Evolutionary conservation across 2,113 vertebrate species (phyloP).

Genomic region (Acanthochromis polyacanthus): DNA sequence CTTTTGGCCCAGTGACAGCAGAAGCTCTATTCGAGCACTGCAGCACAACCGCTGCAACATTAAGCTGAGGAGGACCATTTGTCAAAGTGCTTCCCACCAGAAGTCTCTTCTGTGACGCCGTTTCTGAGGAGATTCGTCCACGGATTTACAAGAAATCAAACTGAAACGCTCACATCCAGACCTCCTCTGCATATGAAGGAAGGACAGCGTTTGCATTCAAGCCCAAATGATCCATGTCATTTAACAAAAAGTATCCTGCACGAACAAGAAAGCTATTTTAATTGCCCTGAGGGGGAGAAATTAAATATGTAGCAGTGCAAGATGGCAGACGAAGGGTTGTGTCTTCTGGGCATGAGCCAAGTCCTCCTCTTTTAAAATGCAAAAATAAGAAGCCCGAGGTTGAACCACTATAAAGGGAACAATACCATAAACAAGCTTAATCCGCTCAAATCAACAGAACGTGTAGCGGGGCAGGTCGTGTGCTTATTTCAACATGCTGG

Average conservation of each 20-base stretch:
- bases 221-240: conserved; percentile 64
- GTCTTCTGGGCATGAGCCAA: neutral
- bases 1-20: conserved; percentile 12
- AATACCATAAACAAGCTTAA: conserved; percentile 59
- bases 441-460: conserved; percentile 60
- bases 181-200: conserved; percentile 7
- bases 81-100: conserved; percentile 40
- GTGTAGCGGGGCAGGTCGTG: conserved; percentile 31
- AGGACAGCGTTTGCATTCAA: conserved; percentile 3
- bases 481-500: conserved; percentile 38
- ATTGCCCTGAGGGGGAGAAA: conserved; percentile 40
- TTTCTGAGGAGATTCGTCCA: conserved; percentile 4
- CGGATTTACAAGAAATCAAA: conserved; percentile 10
- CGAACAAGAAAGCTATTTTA: conserved; percentile 50
- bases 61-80: conserved; percentile 38
- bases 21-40: conserved; percentile 42
- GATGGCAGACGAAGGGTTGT: conserved; percentile 38
- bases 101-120: conserved; percentile 22
- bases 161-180: conserved; percentile 11
- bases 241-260: conserved; percentile 42
- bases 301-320: conserved; percentile 52
- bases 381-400: conserved; percentile 14
- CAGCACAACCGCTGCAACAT: conserved; percentile 52
- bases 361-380: neutral
- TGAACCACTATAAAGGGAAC: conserved; percentile 15